These are phyloP conservation scores for Channa striata DNA, from an alignment of 2,797 vertebrate species.

Conservation along the genomic window DNA sequence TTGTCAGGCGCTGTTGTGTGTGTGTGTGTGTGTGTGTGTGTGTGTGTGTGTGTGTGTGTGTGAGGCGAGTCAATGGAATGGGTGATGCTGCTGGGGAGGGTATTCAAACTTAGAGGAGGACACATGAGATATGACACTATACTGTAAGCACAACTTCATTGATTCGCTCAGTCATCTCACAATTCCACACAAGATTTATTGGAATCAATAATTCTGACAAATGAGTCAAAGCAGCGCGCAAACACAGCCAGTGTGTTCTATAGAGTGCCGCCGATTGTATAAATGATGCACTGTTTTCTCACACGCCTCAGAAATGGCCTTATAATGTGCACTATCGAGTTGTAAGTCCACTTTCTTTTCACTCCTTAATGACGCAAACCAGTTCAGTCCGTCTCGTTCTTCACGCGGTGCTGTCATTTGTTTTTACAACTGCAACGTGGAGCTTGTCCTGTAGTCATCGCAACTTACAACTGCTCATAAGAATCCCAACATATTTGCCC, in stretches of 20 bases:
- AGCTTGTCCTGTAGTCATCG: background rate
- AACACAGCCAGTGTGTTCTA: constrained; percentile 56
- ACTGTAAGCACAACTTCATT: constrained; percentile 78
- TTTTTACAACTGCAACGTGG: background rate
- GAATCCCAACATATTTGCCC: background rate
- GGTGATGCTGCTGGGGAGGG: constrained; percentile 38
- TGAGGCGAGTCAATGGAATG: constrained; percentile 59
- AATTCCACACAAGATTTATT: constrained; percentile 69
- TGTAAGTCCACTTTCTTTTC: background rate
- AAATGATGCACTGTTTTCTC: constrained; percentile 51
- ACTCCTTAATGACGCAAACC: background rate
- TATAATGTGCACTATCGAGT: background rate
- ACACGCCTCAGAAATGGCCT: constrained; percentile 9
- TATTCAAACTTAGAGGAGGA: constrained; percentile 51
- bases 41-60: constrained; percentile 8
- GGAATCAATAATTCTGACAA: constrained; percentile 77
- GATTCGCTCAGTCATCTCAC: constrained; percentile 69
- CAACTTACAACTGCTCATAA: background rate
- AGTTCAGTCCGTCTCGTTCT: background rate
- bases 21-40: constrained; percentile 23
- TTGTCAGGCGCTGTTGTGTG: constrained; percentile 38
- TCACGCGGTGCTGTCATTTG: no score
- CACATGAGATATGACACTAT: constrained; percentile 76
- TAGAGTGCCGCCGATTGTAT: constrained; percentile 38
- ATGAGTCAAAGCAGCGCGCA: constrained; percentile 69